These are phyloP conservation scores for Metellina segmentata DNA, from an alignment of 2,888 invertebrate species.

Conservation along the genomic window DNA sequence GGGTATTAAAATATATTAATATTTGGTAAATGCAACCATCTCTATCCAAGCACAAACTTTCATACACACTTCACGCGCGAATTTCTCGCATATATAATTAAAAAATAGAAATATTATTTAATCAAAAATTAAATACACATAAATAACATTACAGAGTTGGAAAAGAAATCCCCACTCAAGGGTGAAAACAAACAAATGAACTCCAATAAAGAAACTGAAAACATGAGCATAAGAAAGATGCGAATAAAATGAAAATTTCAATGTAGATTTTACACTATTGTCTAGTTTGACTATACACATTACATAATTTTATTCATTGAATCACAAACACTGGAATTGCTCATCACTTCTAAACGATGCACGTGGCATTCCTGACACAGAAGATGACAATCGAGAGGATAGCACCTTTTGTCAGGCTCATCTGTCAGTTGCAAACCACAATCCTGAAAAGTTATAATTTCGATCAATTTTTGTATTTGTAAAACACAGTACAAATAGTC, in stretches of 20 bases:
- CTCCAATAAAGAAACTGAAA: not conserved
- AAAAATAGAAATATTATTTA: not conserved
- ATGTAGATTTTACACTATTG: no score
- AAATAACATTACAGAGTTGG: no score
- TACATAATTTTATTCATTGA: constrained; percentile 50
- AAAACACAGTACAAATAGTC: no score
- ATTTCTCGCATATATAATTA: not conserved
- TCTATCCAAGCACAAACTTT: no score
- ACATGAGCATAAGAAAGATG: not conserved
- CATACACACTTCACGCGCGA: no score
- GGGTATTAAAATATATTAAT: no score
- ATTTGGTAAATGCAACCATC: no score
- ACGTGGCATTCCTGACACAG: constrained; percentile 97
- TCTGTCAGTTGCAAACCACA: constrained; percentile 98
- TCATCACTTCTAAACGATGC: constrained; percentile 65
- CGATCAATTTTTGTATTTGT: not conserved
- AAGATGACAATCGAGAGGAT: constrained; percentile 94
- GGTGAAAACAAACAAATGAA: not conserved
- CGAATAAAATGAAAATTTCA: not conserved
- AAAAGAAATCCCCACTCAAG: not conserved
- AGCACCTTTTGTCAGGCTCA: constrained; percentile 98
- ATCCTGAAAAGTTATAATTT: constrained; percentile 82
- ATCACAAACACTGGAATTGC: constrained; percentile 57
- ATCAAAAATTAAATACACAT: no score
- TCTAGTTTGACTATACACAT: constrained; percentile 14